Evolutionary conservation across 2,113 vertebrate species (phyloP).

Genomic region (Uria lomvia): DNA sequence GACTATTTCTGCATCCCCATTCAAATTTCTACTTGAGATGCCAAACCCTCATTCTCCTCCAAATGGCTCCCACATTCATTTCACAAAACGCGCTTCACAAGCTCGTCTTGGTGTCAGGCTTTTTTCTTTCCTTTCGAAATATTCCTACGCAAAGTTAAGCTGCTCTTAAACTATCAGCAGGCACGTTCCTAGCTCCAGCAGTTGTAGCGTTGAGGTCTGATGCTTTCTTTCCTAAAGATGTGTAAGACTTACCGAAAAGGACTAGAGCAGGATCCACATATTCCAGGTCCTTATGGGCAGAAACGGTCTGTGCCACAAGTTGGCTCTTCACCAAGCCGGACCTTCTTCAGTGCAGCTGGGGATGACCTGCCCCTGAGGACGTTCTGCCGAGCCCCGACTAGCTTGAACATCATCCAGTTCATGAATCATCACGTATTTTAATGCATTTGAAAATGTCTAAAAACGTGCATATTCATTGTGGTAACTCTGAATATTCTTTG

Average conservation of each 20-base stretch:
- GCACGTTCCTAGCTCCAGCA: background rate
- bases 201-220: background rate
- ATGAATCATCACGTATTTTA: background rate
- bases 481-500: background rate
- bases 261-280: background rate
- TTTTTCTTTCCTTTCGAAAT: background rate
- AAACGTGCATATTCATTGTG: background rate
- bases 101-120: background rate
- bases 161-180: background rate
- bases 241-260: background rate
- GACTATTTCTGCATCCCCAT: background rate
- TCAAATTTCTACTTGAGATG: background rate
- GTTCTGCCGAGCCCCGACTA: background rate
- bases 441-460: background rate
- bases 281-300: background rate
- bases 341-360: background rate
- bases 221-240: background rate
- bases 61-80: background rate
- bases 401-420: background rate
- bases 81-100: background rate
- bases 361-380: background rate
- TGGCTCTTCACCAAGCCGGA: background rate
- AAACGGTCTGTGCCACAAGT: background rate
- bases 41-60: background rate
- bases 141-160: background rate